Percentiles rank a stretch among this genome's conserved stretches.
These are phyloP conservation scores for Sphenopsis melanotis DNA, from an alignment of 2,797 vertebrate species.

Conservation along the genomic window DNA sequence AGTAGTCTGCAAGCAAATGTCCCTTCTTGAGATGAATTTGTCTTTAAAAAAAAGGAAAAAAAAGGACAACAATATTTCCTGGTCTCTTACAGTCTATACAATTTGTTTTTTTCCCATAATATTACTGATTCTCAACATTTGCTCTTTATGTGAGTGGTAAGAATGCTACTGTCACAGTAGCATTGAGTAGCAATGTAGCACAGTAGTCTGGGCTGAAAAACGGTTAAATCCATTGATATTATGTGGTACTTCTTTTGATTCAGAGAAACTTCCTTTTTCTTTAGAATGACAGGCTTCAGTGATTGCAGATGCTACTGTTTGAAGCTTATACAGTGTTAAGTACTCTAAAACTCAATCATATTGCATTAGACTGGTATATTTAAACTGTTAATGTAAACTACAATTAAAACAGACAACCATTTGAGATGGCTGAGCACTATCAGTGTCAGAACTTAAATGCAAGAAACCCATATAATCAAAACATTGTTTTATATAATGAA, in stretches of 20 bases:
- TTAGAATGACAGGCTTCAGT: background rate
- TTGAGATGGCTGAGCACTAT: background rate
- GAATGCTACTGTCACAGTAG: background rate
- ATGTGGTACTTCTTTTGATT: background rate
- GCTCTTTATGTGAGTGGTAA: background rate
- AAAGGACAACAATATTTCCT: background rate
- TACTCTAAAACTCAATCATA: background rate
- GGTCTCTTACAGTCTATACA: background rate
- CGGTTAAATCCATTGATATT: background rate
- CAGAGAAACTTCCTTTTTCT: background rate
- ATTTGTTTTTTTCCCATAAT: background rate
- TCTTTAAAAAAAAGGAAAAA: background rate
- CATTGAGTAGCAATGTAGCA: background rate
- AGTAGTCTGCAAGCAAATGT: background rate
- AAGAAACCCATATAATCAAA: conserved; percentile 23
- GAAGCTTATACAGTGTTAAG: background rate
- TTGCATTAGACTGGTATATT: background rate
- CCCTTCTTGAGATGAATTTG: background rate
- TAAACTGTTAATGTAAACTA: background rate
- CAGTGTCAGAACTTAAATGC: conserved; percentile 9
- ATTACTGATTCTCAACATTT: background rate
- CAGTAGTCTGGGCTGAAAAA: background rate
- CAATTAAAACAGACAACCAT: background rate
- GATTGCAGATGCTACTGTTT: background rate
- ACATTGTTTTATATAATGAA: conserved; percentile 20